These are phyloP conservation scores for Pluvianellus socialis DNA, from an alignment of 2,113 vertebrate genomes.

Conservation along the genomic window DNA sequence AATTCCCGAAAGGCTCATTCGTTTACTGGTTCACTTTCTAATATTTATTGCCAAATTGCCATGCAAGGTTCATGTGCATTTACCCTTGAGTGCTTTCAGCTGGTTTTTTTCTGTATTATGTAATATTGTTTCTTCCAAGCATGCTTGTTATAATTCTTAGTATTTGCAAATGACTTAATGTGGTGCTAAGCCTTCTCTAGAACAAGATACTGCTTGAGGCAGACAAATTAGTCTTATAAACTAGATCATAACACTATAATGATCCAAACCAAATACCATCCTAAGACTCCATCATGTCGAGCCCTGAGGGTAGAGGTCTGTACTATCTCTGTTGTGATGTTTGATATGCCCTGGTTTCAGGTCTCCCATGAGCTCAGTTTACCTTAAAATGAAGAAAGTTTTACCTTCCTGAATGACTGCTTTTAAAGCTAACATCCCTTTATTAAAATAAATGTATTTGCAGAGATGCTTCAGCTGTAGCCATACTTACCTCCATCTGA, in stretches of 20 bases:
- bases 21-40: not conserved
- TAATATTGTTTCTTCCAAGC: not conserved
- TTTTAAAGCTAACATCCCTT: not conserved
- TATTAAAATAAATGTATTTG: not conserved
- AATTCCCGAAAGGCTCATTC: not conserved
- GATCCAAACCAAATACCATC: not conserved
- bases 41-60: not conserved
- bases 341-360: not conserved
- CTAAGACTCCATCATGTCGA: not conserved
- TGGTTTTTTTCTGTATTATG: not conserved
- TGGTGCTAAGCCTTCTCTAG: not conserved
- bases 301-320: not conserved
- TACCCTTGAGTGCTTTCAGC: not conserved
- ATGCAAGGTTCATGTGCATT: not conserved
- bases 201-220: not conserved
- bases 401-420: not conserved
- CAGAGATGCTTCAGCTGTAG: not conserved
- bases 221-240: not conserved
- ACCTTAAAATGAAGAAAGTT: not conserved
- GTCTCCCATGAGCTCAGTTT: not conserved
- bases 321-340: not conserved
- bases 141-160: not conserved
- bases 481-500: not conserved
- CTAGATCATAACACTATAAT: not conserved
- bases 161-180: conserved; percentile 16